Conservation (phyloP, 2,888 invertebrate genomes). For the Pherbina coryleti region DNA sequence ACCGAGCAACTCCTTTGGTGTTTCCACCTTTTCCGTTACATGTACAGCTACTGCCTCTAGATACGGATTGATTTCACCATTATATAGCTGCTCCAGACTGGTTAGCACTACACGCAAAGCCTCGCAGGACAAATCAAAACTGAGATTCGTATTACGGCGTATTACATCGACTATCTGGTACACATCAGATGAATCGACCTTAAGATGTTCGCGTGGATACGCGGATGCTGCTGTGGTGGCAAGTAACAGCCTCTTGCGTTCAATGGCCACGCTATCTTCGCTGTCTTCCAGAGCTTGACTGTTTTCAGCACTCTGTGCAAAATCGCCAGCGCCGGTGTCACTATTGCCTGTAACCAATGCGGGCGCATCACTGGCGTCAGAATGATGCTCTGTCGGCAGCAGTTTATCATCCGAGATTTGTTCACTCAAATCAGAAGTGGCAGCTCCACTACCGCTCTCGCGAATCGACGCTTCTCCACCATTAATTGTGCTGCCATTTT, state of each 20-base stretch:
- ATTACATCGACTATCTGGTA: constrained; percentile 86
- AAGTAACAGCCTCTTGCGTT: constrained; percentile 46
- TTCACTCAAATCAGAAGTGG: constrained; percentile 48
- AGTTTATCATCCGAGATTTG: constrained; percentile 44
- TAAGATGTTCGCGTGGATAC: constrained; percentile 56
- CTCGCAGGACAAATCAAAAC: constrained; percentile 87
- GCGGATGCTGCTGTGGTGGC: constrained; percentile 47
- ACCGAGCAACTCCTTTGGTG: constrained; percentile 76
- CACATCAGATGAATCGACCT: constrained; percentile 71
- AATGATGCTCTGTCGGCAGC: constrained; percentile 48
- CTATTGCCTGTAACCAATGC: constrained; percentile 29
- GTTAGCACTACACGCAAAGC: constrained; percentile 84
- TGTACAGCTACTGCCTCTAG: constrained; percentile 75
- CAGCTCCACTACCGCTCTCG: constrained; percentile 20
- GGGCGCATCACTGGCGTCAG: constrained; percentile 58
- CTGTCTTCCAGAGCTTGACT: constrained; percentile 66
- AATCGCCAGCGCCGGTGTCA: constrained; percentile 45
- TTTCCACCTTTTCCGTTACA: constrained; percentile 75
- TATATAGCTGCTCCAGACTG: constrained; percentile 71
- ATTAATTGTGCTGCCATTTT: constrained; percentile 51
- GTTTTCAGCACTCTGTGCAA: constrained; percentile 57
- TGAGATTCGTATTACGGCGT: constrained; percentile 85
- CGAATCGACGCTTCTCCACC: constrained; percentile 35
- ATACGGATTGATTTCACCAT: constrained; percentile 74
- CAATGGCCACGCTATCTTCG: constrained; percentile 62